Evolutionary conservation across 2,113 vertebrate genomes (phyloP).

Genomic region (Piaya cayana): DNA sequence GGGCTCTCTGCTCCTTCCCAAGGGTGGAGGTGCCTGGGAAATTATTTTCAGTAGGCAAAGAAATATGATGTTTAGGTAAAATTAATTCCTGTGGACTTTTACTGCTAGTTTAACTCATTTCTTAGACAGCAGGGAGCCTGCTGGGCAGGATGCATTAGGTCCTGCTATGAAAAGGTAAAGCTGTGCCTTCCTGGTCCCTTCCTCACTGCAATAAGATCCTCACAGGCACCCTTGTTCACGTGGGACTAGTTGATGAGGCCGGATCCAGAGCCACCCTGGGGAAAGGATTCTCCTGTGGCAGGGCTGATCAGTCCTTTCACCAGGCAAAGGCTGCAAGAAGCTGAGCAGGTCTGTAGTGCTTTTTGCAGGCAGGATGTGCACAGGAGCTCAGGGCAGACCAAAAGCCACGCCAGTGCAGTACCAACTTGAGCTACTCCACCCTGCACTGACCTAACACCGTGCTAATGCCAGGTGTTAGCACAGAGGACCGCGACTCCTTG

Average conservation of each 20-base stretch:
- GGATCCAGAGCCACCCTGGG: neutral
- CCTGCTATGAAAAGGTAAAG: neutral
- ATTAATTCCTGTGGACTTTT: neutral
- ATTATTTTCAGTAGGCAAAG: neutral
- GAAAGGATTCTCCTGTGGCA: fast-evolving
- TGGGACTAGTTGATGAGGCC: neutral
- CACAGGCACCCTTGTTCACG: neutral
- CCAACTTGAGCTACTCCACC: neutral
- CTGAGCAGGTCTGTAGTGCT: neutral
- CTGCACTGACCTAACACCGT: neutral
- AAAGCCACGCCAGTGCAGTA: neutral
- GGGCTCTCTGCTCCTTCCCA: neutral
- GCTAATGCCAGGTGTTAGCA: neutral
- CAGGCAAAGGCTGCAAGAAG: fast-evolving
- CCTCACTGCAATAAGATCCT: neutral
- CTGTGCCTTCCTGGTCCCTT: neutral
- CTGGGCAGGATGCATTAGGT: neutral
- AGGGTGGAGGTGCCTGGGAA: neutral
- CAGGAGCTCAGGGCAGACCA: neutral
- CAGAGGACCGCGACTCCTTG: neutral
- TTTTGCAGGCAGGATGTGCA: neutral
- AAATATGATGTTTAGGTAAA: neutral
- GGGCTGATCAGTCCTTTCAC: neutral
- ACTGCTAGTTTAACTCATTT: neutral
- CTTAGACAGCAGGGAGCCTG: neutral